These are phyloP conservation scores for Nematostella vectensis DNA, from an alignment of 92 coral and sea anemone genomes.

Conservation along the genomic window DNA sequence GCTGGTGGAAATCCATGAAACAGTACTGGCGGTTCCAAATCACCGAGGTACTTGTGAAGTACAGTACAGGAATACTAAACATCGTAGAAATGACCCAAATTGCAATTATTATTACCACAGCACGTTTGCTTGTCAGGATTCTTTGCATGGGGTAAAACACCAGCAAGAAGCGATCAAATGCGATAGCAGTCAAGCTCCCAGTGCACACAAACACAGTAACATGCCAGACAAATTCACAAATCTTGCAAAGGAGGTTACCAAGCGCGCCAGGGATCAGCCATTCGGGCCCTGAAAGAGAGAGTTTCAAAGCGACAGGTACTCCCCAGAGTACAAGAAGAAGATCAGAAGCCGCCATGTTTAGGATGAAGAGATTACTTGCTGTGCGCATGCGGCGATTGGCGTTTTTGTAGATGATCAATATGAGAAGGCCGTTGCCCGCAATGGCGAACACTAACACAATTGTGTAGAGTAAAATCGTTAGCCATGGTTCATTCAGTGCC, in stretches of 20 bases:
- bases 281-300: constrained; percentile 8
- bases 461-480: too few relatives aligned
- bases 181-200: constrained; percentile 37
- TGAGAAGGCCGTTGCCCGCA: constrained; percentile 33
- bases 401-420: constrained; percentile 50
- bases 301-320: constrained; percentile 21
- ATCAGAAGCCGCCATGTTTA: constrained; percentile 51
- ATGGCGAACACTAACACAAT: constrained; percentile 20
- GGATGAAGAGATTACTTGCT: constrained; percentile 48
- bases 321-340: constrained; percentile 32
- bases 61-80: constrained; percentile 33
- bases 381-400: constrained; percentile 40
- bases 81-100: constrained; percentile 27
- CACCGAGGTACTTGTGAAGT: constrained; percentile 9
- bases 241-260: constrained; percentile 37
- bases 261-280: constrained; percentile 45
- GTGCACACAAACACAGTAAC: constrained; percentile 44
- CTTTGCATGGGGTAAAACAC: constrained; percentile 52
- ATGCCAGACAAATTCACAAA: constrained; percentile 19
- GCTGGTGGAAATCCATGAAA: neutral
- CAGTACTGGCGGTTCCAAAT: constrained; percentile 15
- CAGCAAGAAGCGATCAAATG: constrained; percentile 56
- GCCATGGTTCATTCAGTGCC: too few relatives aligned
- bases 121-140: constrained; percentile 14
- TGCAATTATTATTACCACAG: constrained; percentile 16